Conservation (phyloP, 2,888 invertebrate genomes). For the Cheilosia vernalis region DNA sequence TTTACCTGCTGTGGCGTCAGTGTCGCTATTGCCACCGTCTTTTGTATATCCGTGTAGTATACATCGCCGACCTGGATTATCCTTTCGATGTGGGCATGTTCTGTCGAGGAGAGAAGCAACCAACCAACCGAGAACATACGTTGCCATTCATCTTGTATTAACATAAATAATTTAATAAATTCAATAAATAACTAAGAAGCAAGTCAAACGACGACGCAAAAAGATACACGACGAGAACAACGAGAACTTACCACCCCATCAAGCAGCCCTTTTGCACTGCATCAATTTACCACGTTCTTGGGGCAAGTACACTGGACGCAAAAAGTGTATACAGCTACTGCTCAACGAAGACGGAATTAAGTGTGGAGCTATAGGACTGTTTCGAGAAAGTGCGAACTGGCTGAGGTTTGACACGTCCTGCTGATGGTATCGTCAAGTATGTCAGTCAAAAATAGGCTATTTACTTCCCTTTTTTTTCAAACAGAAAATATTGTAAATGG, state of each 20-base stretch:
- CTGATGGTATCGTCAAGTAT: too few relatives aligned
- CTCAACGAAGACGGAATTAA: too few relatives aligned
- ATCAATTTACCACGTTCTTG: conserved; percentile 51
- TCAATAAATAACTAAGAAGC: conserved; percentile 74
- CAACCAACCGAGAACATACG: conserved; percentile 59
- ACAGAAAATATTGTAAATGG: too few relatives aligned
- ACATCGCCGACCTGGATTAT: conserved; percentile 30
- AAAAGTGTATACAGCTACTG: conserved; percentile 1
- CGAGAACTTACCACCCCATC: conserved; percentile 8
- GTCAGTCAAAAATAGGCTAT: too few relatives aligned
- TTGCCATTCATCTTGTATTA: conserved; percentile 72
- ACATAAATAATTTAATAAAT: conserved; percentile 75
- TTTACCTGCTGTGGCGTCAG: conserved; percentile 22
- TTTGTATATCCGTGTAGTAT: conserved; percentile 28
- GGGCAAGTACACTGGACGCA: conserved; percentile 23
- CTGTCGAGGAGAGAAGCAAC: conserved; percentile 45
- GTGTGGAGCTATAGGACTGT: too few relatives aligned
- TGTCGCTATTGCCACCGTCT: conserved; percentile 2
- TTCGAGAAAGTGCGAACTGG: too few relatives aligned
- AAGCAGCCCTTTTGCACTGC: conserved; percentile 8
- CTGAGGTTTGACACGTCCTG: too few relatives aligned
- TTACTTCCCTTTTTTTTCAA: too few relatives aligned
- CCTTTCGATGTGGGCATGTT: conserved; percentile 28
- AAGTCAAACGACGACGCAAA: conserved; percentile 50
- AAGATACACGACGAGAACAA: conserved; percentile 55